Conservation (phyloP, 2,888 invertebrate genomes). For the Dyspetes luteomarginatus region DNA sequence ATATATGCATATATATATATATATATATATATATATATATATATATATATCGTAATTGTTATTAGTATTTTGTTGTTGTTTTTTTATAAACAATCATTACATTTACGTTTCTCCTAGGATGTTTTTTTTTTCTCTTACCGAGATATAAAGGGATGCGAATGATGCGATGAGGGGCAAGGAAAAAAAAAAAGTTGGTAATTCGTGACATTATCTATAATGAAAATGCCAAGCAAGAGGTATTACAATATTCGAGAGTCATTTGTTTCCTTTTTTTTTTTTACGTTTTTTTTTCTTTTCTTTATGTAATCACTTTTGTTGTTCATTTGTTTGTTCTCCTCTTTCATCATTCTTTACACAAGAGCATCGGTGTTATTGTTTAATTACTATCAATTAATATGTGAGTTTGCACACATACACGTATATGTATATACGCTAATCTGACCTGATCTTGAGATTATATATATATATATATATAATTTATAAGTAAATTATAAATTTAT, state of each 20-base stretch:
- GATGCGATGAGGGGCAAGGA: constrained; percentile 69
- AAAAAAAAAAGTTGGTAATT: constrained; percentile 68
- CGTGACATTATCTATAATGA: constrained; percentile 72
- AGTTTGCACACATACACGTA: constrained; percentile 70
- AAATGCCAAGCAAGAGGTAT: constrained; percentile 71
- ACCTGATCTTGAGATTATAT: constrained; percentile 43
- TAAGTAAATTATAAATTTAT: constrained; percentile 70
- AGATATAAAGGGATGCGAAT: constrained; percentile 61
- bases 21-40: constrained; percentile 66
- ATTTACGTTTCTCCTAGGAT: constrained; percentile 69
- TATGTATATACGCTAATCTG: constrained; percentile 62
- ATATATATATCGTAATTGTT: constrained; percentile 70
- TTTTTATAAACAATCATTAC: constrained; percentile 77
- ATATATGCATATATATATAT: constrained; percentile 59
- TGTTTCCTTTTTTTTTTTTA: constrained; percentile 47
- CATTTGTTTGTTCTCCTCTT: constrained; percentile 42
- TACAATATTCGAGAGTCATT: constrained; percentile 67
- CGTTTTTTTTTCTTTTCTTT: constrained; percentile 40
- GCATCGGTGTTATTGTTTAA: constrained; percentile 70
- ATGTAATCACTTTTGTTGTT: constrained; percentile 59
- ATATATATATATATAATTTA: constrained; percentile 53
- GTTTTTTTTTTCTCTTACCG: constrained; percentile 1
- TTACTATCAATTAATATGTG: constrained; percentile 75
- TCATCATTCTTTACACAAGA: constrained; percentile 74
- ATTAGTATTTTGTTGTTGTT: constrained; percentile 59